phyloP scores from a whole-genome alignment of 2,888 invertebrate species.

The Tortricodes alternella region DNA sequence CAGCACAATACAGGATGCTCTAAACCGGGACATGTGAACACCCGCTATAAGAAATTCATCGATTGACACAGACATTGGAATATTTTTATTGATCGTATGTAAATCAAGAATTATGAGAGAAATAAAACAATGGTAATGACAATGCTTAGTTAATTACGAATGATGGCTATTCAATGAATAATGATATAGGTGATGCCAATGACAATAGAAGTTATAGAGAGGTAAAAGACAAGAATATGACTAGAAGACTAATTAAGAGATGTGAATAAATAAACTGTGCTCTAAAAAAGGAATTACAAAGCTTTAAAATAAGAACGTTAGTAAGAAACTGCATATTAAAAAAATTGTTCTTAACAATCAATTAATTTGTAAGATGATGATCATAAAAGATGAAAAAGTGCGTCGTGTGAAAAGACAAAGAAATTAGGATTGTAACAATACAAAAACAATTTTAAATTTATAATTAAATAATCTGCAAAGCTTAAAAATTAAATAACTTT shows the following conservation, averaged over 20 bases:
- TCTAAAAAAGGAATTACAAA: background rate
- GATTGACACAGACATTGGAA: conserved; percentile 1
- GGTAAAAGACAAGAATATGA: conserved; percentile 1
- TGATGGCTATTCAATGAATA: conserved; percentile 30
- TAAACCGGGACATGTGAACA: conserved; percentile 49
- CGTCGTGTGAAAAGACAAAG: no score
- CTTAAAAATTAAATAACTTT: no score
- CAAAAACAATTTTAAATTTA: no score
- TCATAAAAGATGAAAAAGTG: no score
- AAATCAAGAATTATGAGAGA: conserved; percentile 11
- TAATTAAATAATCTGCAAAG: no score
- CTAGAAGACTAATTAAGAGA: conserved; percentile 5
- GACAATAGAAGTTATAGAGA: background rate
- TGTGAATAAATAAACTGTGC: background rate
- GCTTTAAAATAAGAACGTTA: background rate
- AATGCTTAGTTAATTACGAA: background rate
- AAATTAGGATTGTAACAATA: no score
- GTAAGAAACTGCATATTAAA: no score
- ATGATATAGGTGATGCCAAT: background rate
- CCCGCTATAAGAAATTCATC: conserved; percentile 23
- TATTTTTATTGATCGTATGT: conserved; percentile 15
- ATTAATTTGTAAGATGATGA: no score
- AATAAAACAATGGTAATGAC: conserved; percentile 16
- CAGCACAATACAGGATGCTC: conserved; percentile 47
- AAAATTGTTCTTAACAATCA: no score